Evolutionary conservation across 2,797 vertebrate species (phyloP).

Genomic region (Steatocranus sp.): DNA sequence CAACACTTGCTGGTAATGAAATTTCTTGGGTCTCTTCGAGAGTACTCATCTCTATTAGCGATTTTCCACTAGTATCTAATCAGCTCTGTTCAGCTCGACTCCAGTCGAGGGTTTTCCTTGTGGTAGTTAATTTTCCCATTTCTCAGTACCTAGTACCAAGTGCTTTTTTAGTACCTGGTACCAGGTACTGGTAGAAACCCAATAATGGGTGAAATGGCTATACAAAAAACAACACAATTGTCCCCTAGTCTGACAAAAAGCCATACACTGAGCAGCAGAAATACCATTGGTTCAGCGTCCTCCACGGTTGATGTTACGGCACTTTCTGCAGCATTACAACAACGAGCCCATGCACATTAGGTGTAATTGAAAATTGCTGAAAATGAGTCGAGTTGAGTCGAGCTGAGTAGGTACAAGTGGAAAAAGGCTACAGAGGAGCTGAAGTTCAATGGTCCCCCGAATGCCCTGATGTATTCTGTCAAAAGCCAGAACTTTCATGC

Average conservation of each 20-base stretch:
- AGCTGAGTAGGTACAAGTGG: not conserved
- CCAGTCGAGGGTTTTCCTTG: not conserved
- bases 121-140: not conserved
- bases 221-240: not conserved
- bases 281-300: not conserved
- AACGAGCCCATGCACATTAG: not conserved
- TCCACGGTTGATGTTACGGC: not conserved
- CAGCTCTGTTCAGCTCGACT: not conserved
- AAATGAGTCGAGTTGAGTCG: not conserved
- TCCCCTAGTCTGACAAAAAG: not conserved
- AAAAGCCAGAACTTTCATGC: not conserved
- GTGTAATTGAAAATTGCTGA: not conserved
- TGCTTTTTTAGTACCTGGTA: not conserved
- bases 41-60: slow-evolving; percentile 9
- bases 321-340: not conserved
- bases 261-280: not conserved
- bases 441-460: slow-evolving; percentile 1
- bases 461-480: slow-evolving; percentile 43
- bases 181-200: not conserved
- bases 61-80: not conserved
- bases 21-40: slow-evolving; percentile 3
- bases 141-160: not conserved
- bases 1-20: not conserved
- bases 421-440: not conserved
- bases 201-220: not conserved